Base-by-base conservation (phyloP, 2,888 invertebrate species). In the Dolichopus griseipennis region DNA sequence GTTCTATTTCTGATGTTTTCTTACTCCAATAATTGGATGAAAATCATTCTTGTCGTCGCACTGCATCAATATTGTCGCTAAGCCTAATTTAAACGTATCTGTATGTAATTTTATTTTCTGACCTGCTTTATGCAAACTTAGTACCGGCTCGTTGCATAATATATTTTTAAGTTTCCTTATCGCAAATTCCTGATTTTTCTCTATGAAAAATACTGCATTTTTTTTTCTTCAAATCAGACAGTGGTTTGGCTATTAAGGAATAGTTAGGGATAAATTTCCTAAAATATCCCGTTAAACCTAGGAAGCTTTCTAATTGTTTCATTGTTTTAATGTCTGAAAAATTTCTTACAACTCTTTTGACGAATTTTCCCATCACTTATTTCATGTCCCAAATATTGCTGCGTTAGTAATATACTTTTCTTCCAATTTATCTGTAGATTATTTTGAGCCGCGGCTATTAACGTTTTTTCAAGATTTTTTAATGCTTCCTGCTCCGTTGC, bases 321-420 rank as follows among this genome's bases (percentile, higher is more conserved):
- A 73, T 62, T 65, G 71, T 74, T 34, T 43, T 67, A 18, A 75
- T 75, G 3, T 64, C 67, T 7, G 73, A 74, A 68, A 74, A 77
- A 1, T 72, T 70, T n/a, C 67, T 12, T 8, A 77, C 72, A 0
- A 74, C 74, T 64, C 63, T 62, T 10, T 27, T 74, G 74, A 20
- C 66, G 70, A 3, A 78, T 66, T 15, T 21, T 66, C 3, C 69
- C 67, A 43, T 73, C 66, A 43, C 68, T 69, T 12, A 73, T 72
- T 15, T 70, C 22, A 70, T n/a, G 69, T 2, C 72, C 71, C 27
- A 72, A 67, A 65, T 72, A 73, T 67, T 67, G 37, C 18, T 34
- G 68, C 22, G 71, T 70, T 22, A 72, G 62, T 64, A 74, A 72
- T 10, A 70, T 67, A 27, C 67, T 72, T 66, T 73, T 73, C 21